Base-by-base conservation (phyloP, 2,113 vertebrate genomes). In the Piprites chloris region DNA sequence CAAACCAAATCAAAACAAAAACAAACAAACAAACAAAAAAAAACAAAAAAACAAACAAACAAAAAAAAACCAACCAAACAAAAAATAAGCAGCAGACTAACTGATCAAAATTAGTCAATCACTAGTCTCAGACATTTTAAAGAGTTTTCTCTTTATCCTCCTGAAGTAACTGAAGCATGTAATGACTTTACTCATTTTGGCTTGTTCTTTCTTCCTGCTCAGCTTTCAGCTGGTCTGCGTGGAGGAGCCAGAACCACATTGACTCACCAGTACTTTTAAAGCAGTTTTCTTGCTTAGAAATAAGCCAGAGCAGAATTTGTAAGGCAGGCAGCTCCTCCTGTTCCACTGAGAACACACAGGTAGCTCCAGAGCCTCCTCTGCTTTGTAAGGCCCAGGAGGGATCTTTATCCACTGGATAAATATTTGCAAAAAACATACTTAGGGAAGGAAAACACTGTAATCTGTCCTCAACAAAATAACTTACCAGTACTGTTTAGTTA, bases 391-490 rank as follows among this genome's bases (percentile, higher is more conserved):
- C 46, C 49, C 58, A 26, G 14, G 14, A 69, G 12, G 0, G 0
- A 82, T 65, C 35, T 76, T 85, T 49, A 93, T 80, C 67, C 28
- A 6, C 7, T 42, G 75, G 46, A 65, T 13, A 88, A 93, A 89
- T 85, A 79, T 79, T 92, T 75, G 20, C 33, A 32, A 68, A 11
- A 79, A 90, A 92, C n/a, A 75, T 39, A 91, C 87, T 87, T 83
- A 94, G 4, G 23, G 61, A 83, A 82, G 16, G 49, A 78, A 91
- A 89, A 55, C 44, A 46, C 11, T 58, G 28, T 42, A 59, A 71
- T 91, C 41, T 86, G 17, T 63, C 26, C 33, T 77, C 55, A 69
- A 41, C 50, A 74, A 86, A 89, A 83, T 41, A 93, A 74, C 16
- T 35, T 63, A 24, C 30, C 22, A 82, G 42, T 67, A 33, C 2